These are phyloP conservation scores for Morpho deidamia DNA, from an alignment of 2,888 invertebrate genomes.

Conservation along the genomic window DNA sequence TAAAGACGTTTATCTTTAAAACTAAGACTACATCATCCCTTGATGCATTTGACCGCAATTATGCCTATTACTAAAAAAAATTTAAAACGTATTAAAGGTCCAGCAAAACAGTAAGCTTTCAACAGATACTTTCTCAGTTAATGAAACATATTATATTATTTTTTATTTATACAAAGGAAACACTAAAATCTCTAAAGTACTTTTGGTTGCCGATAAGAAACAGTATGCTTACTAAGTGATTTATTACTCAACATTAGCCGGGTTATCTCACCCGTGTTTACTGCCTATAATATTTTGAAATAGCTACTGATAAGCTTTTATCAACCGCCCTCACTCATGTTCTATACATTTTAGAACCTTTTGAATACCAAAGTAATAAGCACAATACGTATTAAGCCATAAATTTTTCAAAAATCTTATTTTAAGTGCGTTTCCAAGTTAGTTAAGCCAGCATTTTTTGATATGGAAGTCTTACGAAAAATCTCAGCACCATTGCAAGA, in stretches of 20 bases:
- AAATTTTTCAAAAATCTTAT: too few species aligned
- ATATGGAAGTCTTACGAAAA: too few species aligned
- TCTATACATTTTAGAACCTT: conserved; percentile 4
- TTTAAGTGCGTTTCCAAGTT: too few species aligned
- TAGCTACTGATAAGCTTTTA: conserved; percentile 25
- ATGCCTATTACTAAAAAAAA: too few species aligned
- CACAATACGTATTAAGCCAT: too few species aligned
- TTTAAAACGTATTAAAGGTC: too few species aligned
- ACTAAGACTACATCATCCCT: too few species aligned
- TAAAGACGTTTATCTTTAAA: neutral
- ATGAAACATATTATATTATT: neutral
- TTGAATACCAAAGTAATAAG: neutral
- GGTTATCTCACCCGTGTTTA: conserved; percentile 22
- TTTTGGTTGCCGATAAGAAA: conserved; percentile 20
- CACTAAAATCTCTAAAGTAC: conserved; percentile 23
- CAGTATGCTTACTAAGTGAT: conserved; percentile 25
- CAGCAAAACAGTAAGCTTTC: too few species aligned
- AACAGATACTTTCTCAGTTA: too few species aligned
- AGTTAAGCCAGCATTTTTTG: too few species aligned
- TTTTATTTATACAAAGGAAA: conserved; percentile 13
- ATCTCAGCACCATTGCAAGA: too few species aligned
- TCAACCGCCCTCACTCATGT: conserved; percentile 12
- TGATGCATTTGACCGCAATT: too few species aligned
- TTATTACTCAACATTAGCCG: conserved; percentile 26
- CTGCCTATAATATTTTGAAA: conserved; percentile 27